Base-by-base conservation (phyloP, 23 tunicate species). In the Ciona savignyi region DNA sequence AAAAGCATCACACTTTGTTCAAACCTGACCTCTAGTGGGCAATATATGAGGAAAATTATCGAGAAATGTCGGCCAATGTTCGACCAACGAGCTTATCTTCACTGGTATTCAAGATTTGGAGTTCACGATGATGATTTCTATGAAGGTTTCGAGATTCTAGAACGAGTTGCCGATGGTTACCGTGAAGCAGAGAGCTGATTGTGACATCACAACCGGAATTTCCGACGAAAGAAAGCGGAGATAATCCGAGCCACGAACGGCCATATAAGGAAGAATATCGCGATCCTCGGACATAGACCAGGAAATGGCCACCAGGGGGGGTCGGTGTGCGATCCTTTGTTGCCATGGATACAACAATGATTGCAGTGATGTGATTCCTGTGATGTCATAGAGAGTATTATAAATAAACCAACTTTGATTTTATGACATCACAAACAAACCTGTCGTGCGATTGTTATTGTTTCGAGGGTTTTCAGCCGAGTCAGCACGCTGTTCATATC, bases 401-500 rank as follows among this genome's bases (percentile, higher is more conserved):
- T 9, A 26, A 49, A 30, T 33, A 68, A 24, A 24, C 20, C 9
- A 6, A 70, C 30, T 30, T 42, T 42, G 56, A 15, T 42, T 42
- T 15, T 6, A 42, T 42, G 9, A 6, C 56, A 42, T 15, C 56
- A 42, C 56, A 42, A 42, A 42, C 56, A 9, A 9, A 42, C 56
- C 60, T 81, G 83, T 67, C 76, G 67, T 61, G 83, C 71, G 26
- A 81, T 80, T 11, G 81, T 88, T 29, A 88, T 72, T 9, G 96
- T 85, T 81, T 88, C 96, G 6, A 88, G 80, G 9, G 81, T 78
- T 25, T 80, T 73, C 25, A 88, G 60, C 31, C 96, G 34, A 61
- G 81, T 81, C 32, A 81, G 66, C n/a, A 88, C 96, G 34, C 87
- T 82, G 77, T 88, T 73, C 96, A 88, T 81, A 63, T 88, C 87